These are phyloP conservation scores for Pollenia labialis DNA, from an alignment of 2,888 invertebrate species.

Conservation along the genomic window DNA sequence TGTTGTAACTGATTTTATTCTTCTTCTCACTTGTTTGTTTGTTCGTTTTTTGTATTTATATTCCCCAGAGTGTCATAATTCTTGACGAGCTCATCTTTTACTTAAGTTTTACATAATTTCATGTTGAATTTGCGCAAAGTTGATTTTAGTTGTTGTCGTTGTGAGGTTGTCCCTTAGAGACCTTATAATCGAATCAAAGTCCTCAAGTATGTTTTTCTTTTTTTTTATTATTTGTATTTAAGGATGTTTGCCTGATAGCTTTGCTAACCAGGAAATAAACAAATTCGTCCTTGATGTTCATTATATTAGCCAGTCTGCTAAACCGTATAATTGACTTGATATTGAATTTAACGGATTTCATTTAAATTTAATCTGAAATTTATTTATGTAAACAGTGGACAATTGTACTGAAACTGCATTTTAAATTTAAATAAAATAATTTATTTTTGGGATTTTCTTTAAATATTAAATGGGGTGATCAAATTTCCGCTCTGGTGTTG, in stretches of 20 bases:
- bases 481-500: too few species aligned
- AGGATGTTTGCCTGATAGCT: background rate
- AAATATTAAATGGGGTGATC: background rate
- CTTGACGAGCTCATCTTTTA: constrained; percentile 84
- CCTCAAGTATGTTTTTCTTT: constrained; percentile 33
- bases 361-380: constrained; percentile 54
- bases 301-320: constrained; percentile 55
- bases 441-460: background rate
- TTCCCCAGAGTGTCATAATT: constrained; percentile 84
- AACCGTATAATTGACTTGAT: constrained; percentile 69
- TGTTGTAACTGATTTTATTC: constrained; percentile 50
- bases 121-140: constrained; percentile 76
- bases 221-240: constrained; percentile 3
- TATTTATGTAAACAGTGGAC: background rate
- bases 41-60: constrained; percentile 5
- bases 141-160: constrained; percentile 30
- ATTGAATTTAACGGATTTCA: constrained; percentile 71
- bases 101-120: constrained; percentile 84
- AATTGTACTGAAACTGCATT: constrained; percentile 11
- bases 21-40: background rate
- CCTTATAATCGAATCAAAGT: constrained; percentile 62
- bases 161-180: constrained; percentile 50
- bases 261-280: background rate
- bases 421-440: constrained; percentile 15
- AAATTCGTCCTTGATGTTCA: constrained; percentile 28